Base-by-base conservation (phyloP, 2,888 invertebrate species). In the Hipparchia semele region DNA sequence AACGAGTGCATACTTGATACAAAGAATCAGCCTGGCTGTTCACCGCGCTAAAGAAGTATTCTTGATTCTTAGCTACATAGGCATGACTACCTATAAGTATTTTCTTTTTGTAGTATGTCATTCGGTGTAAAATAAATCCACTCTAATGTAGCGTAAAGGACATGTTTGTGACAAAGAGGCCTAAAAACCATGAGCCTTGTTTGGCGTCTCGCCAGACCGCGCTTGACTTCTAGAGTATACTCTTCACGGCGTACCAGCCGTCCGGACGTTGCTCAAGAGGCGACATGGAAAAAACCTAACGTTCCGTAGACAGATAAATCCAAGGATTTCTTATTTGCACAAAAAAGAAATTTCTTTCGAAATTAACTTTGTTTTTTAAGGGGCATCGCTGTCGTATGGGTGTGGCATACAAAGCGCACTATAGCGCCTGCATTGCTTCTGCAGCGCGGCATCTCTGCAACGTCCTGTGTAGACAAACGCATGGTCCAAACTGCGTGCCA, bases 151-250 rank as follows among this genome's bases (percentile, higher is more conserved):
- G 13, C 49, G 51, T 53, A 58, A 56, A 68, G 62, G 67, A 59
- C 68, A 70, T 68, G 68, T 72, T 68, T 53, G 33, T 70, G 58
- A 60, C 58, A 64, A 65, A 56, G 54, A 58, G 64, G 70, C 70
- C 67, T 72, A 72, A 72, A 75, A 75, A 73, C 73, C 59, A 56
- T 64, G 54, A 73, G 70, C 70, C 66, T 75, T 67, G 72, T 71
- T 75, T 90, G 90, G 90, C 86, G 80, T 73, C 73, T 73, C 75
- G 90, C 90, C 90, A 90, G 80, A 73, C 82, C 82, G 77, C 82
- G 77, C 87, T 88, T 84, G 80, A 84, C 84, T 81, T 85, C 83
- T 84, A 87, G 87, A 86, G 82, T 83, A n/a, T n/a, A 85, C 87
- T 86, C 88, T 89, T 79, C 83, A 83, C 80, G 79, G 73, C 78